Evolutionary conservation across 2,888 invertebrate genomes (phyloP), one percentile per base, ranked within the genome.

Genomic region (Synergus umbraculus): DNA sequence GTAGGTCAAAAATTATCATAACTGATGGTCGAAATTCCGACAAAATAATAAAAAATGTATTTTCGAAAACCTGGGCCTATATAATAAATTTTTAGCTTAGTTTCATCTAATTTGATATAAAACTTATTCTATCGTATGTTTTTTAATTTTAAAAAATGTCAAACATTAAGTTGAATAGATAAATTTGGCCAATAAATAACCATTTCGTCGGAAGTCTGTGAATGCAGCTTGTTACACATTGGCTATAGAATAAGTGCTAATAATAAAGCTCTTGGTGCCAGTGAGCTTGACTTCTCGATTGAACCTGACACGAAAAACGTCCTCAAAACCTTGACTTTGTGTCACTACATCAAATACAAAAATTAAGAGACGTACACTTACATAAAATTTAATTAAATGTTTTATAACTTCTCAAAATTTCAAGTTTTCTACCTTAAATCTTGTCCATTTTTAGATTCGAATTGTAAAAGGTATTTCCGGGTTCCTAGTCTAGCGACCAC

Each of bases 301-400:
- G 73, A 73, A 73, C 73, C 54, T 54, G 73, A 15, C 54, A 58
- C 18, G 44, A 73, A 73, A 58, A 66, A 66, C 44, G 43, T 44
- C 18, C 8, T n/a, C 10, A n/a, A 41, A 73, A 49, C 73, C 73
- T 73, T 73, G 73, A 73, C 73, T 54, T 73, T 73, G 73, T 41
- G 22, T 13, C 18, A 18, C 58, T 18, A 58, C 18, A 3, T 58
- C 54, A 4, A 29, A 63, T 37, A 29, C 41, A 29, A 29, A 37
- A 73, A 73, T 73, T 58, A 4, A n/a, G 49, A 18, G 58, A 58
- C 9, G n/a, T n/a, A 54, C 8, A 9, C 9, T 9, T 54, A n/a
- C 54, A n/a, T 54, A 7, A 7, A 54, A 54, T n/a, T 54, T 54
- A 54, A 54, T 54, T n/a, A 15, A 2, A 54, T 54, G 7, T 37